These are phyloP conservation scores for Pantherophis guttatus DNA, from an alignment of 2,113 vertebrate species.

Conservation along the genomic window DNA sequence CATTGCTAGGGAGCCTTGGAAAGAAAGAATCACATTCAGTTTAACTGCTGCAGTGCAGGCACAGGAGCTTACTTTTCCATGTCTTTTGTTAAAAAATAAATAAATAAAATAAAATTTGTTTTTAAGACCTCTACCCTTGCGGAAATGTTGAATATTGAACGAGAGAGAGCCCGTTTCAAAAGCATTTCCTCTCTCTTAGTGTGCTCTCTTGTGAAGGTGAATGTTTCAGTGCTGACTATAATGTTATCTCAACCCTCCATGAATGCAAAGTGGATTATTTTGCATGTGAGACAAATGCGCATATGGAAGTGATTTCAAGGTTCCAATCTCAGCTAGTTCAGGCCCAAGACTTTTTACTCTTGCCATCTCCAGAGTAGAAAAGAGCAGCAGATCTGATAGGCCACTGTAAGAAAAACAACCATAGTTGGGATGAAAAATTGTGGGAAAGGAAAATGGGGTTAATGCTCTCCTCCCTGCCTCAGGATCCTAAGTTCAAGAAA, in stretches of 20 bases:
- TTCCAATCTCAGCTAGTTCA: not conserved
- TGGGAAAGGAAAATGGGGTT: not conserved
- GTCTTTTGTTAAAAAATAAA: not conserved
- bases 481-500: not conserved
- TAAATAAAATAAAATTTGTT: not conserved
- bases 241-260: not conserved
- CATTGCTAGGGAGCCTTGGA: constrained; percentile 86
- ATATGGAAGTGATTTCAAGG: not conserved
- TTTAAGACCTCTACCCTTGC: not conserved
- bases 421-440: not conserved
- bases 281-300: not conserved
- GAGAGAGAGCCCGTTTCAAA: not conserved
- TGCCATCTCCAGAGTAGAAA: not conserved
- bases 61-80: not conserved
- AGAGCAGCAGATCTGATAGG: not conserved
- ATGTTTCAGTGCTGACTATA: not conserved
- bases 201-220: not conserved
- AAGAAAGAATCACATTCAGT: not conserved
- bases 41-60: not conserved
- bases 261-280: not conserved
- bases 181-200: not conserved
- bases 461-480: not conserved
- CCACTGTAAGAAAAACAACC: not conserved
- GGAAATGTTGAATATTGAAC: not conserved
- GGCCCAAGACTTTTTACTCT: not conserved